A percentile compares a stretch with the other conserved stretches of the same genome.
These are phyloP conservation scores for Athene noctua DNA, from an alignment of 2,113 vertebrate species.

Conservation along the genomic window DNA sequence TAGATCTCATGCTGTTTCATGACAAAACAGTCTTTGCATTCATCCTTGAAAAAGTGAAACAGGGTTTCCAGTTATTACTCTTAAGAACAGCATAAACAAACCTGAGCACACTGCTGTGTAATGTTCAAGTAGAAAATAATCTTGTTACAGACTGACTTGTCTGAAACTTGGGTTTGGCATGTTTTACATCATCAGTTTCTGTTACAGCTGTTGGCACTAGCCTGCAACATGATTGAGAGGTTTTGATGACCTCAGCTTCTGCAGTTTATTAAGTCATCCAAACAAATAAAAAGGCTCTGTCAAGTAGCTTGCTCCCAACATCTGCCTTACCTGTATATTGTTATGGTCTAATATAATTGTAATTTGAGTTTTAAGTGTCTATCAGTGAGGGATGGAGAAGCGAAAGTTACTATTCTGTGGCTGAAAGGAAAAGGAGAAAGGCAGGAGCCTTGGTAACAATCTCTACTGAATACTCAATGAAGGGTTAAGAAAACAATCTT, in stretches of 20 bases:
- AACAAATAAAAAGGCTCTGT: conserved; percentile 44
- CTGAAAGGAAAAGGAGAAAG: not conserved
- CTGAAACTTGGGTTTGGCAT: conserved; percentile 33
- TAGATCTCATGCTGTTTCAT: not conserved
- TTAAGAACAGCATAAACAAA: conserved; percentile 38
- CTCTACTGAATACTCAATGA: not conserved
- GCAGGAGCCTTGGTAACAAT: not conserved
- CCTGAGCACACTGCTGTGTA: not conserved
- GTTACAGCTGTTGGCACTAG: conserved; percentile 42
- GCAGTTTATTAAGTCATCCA: conserved; percentile 53
- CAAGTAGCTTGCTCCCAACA: not conserved
- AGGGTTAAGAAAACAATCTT: not conserved
- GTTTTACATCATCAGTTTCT: conserved; percentile 56
- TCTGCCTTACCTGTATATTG: conserved; percentile 37
- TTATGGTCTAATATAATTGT: not conserved
- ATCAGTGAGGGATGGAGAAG: not conserved
- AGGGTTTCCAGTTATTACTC: not conserved
- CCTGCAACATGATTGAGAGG: conserved; percentile 37
- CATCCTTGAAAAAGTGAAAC: not conserved
- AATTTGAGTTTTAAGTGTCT: conserved; percentile 28
- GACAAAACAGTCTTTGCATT: conserved; percentile 19
- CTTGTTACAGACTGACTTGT: conserved; percentile 7
- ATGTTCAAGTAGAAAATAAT: conserved; percentile 35
- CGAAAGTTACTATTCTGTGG: not conserved
- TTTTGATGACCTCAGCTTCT: conserved; percentile 58